Evolutionary conservation across 2,797 vertebrate genomes (phyloP).

Genomic region (Eulemur rubriventer): DNA sequence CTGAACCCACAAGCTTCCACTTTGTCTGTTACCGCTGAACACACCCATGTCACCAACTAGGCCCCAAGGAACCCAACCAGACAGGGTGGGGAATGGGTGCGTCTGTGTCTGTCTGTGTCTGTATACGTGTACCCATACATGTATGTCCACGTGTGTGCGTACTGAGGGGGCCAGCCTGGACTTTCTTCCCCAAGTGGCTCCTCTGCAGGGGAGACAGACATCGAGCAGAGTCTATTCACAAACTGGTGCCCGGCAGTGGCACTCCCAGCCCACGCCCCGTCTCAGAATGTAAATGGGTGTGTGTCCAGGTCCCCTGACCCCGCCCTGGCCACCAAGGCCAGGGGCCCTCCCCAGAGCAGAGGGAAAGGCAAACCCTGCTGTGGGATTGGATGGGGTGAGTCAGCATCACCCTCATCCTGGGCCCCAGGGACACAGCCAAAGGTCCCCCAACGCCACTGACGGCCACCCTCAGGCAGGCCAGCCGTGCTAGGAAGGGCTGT

Average conservation of each 20-base stretch:
- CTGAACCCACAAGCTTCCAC: not conserved
- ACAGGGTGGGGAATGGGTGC: fast-evolving
- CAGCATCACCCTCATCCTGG: not conserved
- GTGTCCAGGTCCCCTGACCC: not conserved
- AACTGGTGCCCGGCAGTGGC: not conserved
- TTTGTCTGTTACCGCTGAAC: not conserved
- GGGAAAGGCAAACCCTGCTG: not conserved
- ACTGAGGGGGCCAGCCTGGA: not conserved
- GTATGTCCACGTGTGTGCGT: not conserved
- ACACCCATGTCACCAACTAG: not conserved
- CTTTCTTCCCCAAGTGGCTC: not conserved
- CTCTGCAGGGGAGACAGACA: not conserved
- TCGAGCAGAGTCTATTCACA: not conserved
- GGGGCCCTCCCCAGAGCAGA: not conserved
- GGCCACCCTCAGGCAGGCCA: not conserved
- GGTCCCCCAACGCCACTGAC: not conserved
- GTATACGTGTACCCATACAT: fast-evolving
- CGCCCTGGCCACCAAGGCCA: not conserved
- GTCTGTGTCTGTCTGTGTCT: not conserved
- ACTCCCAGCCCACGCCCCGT: not conserved
- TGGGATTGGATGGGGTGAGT: not conserved
- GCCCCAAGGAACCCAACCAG: not conserved
- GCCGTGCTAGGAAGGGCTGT: slow-evolving; percentile 81
- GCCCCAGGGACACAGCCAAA: not conserved
- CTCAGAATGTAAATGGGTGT: not conserved